Evolutionary conservation across 2,113 vertebrate genomes (phyloP).

Genomic region (Setophaga kirtlandii): DNA sequence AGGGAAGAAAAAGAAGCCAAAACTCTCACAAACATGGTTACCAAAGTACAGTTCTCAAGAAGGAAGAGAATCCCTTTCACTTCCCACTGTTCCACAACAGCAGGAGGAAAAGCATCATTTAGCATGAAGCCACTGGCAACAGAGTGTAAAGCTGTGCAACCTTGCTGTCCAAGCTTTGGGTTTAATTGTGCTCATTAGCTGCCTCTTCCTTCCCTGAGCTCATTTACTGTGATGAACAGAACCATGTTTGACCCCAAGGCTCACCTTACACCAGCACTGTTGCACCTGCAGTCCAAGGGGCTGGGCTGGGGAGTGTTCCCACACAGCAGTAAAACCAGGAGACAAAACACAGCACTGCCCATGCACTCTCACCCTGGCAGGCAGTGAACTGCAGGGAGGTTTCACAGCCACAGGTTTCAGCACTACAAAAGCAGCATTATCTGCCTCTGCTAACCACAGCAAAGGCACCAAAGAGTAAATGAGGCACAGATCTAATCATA

Average conservation of each 20-base stretch:
- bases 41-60: neutral
- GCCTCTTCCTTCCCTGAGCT: neutral
- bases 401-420: neutral
- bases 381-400: neutral
- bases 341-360: neutral
- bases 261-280: neutral
- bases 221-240: rapidly evolving
- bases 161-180: neutral
- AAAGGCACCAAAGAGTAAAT: neutral
- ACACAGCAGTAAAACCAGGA: neutral
- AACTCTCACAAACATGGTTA: neutral
- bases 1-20: neutral
- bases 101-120: neutral
- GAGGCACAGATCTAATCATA: neutral
- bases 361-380: neutral
- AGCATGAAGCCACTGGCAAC: neutral
- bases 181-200: neutral
- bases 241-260: neutral
- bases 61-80: neutral
- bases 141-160: neutral
- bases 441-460: neutral
- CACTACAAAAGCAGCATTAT: neutral
- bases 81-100: neutral
- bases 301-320: neutral
- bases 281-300: neutral